These are phyloP conservation scores for Platygyra sinensis DNA, from an alignment of 64 coral and sea anemone genomes.

Conservation along the genomic window DNA sequence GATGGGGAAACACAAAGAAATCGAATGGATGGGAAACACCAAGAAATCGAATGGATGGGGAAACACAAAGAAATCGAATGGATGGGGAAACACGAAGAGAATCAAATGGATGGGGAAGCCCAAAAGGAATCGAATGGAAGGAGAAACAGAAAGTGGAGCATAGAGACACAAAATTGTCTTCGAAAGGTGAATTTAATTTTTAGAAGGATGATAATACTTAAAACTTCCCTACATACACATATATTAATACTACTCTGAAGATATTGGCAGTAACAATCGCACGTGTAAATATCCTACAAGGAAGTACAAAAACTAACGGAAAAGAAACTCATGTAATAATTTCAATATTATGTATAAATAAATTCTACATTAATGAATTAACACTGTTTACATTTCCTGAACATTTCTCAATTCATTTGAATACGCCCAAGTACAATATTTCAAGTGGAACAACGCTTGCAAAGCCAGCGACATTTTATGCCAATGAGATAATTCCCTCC, in stretches of 20 bases:
- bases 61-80: too few species aligned
- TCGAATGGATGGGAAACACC: too few species aligned
- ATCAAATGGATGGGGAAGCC: too few species aligned
- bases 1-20: too few species aligned
- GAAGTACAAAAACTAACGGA: conserved; percentile 1
- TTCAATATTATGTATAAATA: conserved; percentile 38
- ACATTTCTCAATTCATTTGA: not conserved
- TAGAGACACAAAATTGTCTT: too few species aligned
- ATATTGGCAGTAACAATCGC: too few species aligned
- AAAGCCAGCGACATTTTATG: not conserved
- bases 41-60: too few species aligned
- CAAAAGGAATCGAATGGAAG: too few species aligned
- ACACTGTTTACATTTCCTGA: not conserved
- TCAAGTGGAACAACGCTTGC: not conserved
- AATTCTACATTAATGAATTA: conserved; percentile 12
- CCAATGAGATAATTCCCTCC: not conserved
- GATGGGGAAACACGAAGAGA: too few species aligned
- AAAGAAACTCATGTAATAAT: not conserved
- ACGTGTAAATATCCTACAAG: conserved; percentile 14
- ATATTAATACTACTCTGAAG: too few species aligned
- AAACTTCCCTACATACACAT: not conserved
- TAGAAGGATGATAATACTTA: not conserved
- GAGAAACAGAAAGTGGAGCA: too few species aligned
- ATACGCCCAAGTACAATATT: not conserved
- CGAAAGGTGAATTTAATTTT: too few species aligned